Percentiles rank a stretch among this genome's conserved stretches.
Conservation (phyloP, 1,140 invertebrate species). For the Drosophila ohnishii region DNA sequence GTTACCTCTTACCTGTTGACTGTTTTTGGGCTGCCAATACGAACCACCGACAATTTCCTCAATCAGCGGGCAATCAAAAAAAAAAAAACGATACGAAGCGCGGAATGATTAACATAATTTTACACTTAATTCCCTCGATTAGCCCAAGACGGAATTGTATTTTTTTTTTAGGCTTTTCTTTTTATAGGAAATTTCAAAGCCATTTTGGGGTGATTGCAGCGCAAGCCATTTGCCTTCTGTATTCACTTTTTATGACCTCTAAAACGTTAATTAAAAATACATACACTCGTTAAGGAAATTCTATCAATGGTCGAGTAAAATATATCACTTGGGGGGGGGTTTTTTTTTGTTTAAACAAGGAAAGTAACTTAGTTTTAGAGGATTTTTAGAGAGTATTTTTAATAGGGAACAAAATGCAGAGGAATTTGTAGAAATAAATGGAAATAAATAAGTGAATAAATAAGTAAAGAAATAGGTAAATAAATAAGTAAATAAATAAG, state of each 20-base stretch:
- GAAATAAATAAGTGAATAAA: too few species aligned
- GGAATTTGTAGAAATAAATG: background rate
- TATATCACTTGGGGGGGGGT: slow-evolving; percentile 1
- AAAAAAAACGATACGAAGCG: background rate
- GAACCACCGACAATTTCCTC: slow-evolving; percentile 68
- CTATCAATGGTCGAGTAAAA: slow-evolving; percentile 26
- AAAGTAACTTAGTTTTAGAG: background rate
- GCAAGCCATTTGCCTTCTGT: slow-evolving; percentile 2
- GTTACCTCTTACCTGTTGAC: background rate
- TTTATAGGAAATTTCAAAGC: slow-evolving; percentile 4
- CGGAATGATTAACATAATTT: slow-evolving; percentile 70
- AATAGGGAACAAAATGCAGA: background rate
- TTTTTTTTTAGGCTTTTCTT: background rate
- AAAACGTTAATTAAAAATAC: slow-evolving; percentile 37
- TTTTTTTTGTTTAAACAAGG: background rate
- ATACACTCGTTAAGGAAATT: slow-evolving; percentile 4
- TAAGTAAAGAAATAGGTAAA: too few species aligned
- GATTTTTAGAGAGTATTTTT: background rate
- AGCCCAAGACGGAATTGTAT: slow-evolving; percentile 19
- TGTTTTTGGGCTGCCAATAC: slow-evolving; percentile 4
- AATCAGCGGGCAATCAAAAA: slow-evolving; percentile 55
- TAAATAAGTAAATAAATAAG: background rate
- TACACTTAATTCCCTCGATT: slow-evolving; percentile 72
- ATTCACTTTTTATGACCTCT: slow-evolving; percentile 32
- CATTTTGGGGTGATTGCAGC: slow-evolving; percentile 33